phyloP scores from a whole-genome alignment of 1,140 invertebrate genomes.

The Dendrolimus kikuchii region DNA sequence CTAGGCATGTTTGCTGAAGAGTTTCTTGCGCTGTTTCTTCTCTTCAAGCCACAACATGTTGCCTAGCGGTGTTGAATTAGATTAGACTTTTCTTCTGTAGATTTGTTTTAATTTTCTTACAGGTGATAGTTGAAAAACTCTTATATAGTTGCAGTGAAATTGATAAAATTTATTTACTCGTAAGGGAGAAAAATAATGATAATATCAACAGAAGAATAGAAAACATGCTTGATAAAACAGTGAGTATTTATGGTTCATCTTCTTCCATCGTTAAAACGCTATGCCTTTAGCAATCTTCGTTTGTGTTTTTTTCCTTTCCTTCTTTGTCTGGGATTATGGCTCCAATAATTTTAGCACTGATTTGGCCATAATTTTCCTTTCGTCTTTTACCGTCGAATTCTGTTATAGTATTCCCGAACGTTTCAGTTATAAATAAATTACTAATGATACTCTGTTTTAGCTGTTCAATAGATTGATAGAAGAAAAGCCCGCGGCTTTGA shows the following conservation, averaged over 20 bases:
- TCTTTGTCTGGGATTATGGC: no score
- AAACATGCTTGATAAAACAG: constrained; percentile 15
- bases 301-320: no score
- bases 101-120: constrained; percentile 6
- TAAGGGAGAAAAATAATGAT: constrained; percentile 14
- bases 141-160: constrained; percentile 17
- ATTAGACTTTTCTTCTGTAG: no score
- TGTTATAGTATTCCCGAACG: background rate
- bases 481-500: constrained; percentile 73
- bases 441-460: constrained; percentile 48
- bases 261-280: no score
- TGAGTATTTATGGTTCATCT: constrained; percentile 8
- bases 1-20: no score
- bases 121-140: constrained; percentile 24
- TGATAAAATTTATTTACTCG: constrained; percentile 20
- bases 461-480: constrained; percentile 78
- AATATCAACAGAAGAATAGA: constrained; percentile 8
- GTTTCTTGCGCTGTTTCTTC: no score
- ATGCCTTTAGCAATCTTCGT: no score
- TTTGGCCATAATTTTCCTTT: no score
- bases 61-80: no score
- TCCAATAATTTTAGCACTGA: no score
- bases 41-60: no score
- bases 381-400: background rate
- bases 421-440: background rate